Percentiles rank a stretch among this genome's conserved stretches.
Evolutionary conservation across 2,113 vertebrate species (phyloP).

Genomic region (Passer domesticus): DNA sequence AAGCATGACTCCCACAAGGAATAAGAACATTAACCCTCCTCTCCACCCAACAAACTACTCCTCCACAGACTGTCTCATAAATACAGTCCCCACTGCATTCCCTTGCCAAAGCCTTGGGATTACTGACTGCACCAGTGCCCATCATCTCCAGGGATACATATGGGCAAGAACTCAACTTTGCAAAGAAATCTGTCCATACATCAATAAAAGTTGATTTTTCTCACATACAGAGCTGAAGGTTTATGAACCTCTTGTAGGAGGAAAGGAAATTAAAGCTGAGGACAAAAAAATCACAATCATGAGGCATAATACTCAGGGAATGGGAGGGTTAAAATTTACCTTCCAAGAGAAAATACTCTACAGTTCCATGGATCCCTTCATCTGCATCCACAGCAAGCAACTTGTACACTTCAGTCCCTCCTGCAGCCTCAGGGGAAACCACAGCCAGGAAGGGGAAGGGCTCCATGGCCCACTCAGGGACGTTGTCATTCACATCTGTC

Average conservation of each 20-base stretch:
- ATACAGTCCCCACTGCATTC: not conserved
- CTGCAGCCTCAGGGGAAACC: slow-evolving; percentile 74
- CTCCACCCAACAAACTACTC: not conserved
- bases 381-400: slow-evolving; percentile 83
- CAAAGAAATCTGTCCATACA: not conserved
- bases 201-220: not conserved
- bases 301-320: not conserved
- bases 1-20: not conserved
- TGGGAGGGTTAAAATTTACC: slow-evolving; percentile 66
- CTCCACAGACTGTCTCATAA: not conserved
- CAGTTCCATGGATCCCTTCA: slow-evolving; percentile 81
- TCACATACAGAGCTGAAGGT: not conserved
- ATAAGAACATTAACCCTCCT: not conserved
- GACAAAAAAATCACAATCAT: not conserved
- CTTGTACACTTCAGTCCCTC: slow-evolving; percentile 81
- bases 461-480: slow-evolving; percentile 85
- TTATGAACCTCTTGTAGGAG: not conserved
- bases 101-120: not conserved
- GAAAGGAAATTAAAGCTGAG: not conserved
- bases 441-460: slow-evolving; percentile 82
- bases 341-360: slow-evolving; percentile 88
- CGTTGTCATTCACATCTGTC: slow-evolving; percentile 85
- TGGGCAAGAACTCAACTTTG: not conserved
- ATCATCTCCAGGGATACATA: not conserved
- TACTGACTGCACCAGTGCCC: not conserved